Conservation (phyloP, 2,797 vertebrate species). For the Manis pentadactyla region DNA sequence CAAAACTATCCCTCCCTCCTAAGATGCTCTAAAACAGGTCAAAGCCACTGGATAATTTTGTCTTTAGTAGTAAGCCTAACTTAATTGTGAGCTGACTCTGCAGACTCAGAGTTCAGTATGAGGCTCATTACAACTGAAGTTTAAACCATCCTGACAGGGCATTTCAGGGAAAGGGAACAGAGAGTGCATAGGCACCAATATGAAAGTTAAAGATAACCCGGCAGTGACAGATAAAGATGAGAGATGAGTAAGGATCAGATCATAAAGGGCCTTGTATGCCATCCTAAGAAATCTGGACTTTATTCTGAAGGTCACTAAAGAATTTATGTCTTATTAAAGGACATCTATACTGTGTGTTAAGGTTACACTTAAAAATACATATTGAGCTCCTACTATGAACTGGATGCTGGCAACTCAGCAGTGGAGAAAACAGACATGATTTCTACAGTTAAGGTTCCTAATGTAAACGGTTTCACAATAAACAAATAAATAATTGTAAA, state of each 20-base stretch:
- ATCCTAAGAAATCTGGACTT: conserved; percentile 32
- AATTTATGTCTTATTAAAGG: conserved; percentile 14
- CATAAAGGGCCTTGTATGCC: not conserved
- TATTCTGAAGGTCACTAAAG: not conserved
- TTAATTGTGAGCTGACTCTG: not conserved
- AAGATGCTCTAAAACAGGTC: conserved; percentile 22
- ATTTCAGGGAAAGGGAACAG: not conserved
- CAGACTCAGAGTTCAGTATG: conserved; percentile 34
- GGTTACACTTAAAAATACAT: conserved; percentile 28
- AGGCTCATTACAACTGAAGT: not conserved
- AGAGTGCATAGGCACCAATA: not conserved
- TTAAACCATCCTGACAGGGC: conserved; percentile 1
- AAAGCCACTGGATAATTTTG: not conserved
- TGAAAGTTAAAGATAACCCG: not conserved
- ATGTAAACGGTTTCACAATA: conserved; percentile 49
- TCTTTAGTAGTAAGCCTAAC: not conserved
- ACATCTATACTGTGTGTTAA: not conserved
- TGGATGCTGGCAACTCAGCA: not conserved
- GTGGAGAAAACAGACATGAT: not conserved
- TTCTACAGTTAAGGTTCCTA: not conserved
- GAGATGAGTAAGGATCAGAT: not conserved
- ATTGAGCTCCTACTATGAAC: not conserved
- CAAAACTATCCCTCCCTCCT: not conserved
- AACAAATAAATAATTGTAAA: conserved; percentile 51
- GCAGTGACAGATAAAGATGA: not conserved